Base-by-base conservation (phyloP, 30 jellyfish, hydroid and myxozoan genomes). In the Turritopsis rubra region DNA sequence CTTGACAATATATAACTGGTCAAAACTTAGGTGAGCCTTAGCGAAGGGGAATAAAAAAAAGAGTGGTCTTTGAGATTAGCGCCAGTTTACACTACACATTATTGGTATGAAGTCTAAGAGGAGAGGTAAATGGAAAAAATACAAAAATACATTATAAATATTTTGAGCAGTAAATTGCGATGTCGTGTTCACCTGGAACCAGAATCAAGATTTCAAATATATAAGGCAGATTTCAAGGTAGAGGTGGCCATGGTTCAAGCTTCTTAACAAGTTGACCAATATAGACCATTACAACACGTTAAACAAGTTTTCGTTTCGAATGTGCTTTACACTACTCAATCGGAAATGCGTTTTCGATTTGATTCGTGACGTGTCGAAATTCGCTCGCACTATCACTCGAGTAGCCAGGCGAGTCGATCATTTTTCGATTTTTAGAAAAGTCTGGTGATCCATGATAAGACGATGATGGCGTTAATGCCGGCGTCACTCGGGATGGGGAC, bases 371-470 rank as follows among this genome's bases (percentile, higher is more conserved):
- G 26, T 80, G 87, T 18, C 65, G 87, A n/a, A 80, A 31, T 19
- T 80, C 87, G n/a, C 54, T 80, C 9, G 87, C 87, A 80, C 54
- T 53, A 1, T 28, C 77, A n/a, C 26, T 28, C 16, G 87, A 80
- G 21, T 80, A 80, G 28, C 84, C 84, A 21, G 52, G 52, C 7
- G 78, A 21, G 71, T 25, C 28, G 27, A 30, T 28, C 66, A 29
- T n/a, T 24, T 52, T 66, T 9, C 87, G 87, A 41, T 41, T 41
- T 23, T 80, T 41, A 13, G 23, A 41, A 5, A 80, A 53, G 18
- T 80, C 87, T 0, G 87, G 87, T n/a, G 87, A 80, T 8, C 87
- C 87, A 1, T 80, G 87, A 65, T 80, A 80, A 29, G 87, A 80
- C 54, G 87, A 80, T 31, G 87, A 80, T 9, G 87, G 87, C 28